These are phyloP conservation scores for Hiodon tergisus DNA, from an alignment of 2,113 vertebrate genomes.

Conservation along the genomic window DNA sequence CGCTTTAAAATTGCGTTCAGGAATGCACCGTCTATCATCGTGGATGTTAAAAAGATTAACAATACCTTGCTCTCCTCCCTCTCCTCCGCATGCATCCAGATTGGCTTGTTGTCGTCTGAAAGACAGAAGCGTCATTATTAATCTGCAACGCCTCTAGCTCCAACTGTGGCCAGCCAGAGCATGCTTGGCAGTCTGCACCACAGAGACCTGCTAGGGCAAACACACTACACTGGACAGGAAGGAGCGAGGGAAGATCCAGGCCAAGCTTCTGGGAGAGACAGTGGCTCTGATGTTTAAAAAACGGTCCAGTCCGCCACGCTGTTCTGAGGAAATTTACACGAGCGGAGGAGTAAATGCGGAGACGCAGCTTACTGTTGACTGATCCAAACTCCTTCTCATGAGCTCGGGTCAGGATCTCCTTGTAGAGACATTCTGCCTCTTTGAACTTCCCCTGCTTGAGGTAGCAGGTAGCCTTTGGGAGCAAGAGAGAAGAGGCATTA, in stretches of 20 bases:
- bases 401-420: conserved; percentile 79
- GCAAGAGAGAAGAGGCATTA: neutral
- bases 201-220: neutral
- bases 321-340: neutral
- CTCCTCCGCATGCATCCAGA: conserved; percentile 90
- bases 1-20: neutral
- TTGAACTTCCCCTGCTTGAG: conserved; percentile 84
- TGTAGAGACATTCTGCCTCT: conserved; percentile 76
- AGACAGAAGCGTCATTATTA: neutral
- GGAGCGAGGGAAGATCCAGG: neutral
- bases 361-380: conserved; percentile 68
- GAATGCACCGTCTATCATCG: conserved; percentile 23
- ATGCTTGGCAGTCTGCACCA: no score
- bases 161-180: no score
- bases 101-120: conserved; percentile 84
- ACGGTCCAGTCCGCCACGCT: no score
- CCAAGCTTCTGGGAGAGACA: no score
- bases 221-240: neutral
- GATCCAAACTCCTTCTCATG: conserved; percentile 86
- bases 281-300: neutral
- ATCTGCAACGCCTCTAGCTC: neutral
- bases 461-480: conserved; percentile 75
- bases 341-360: neutral
- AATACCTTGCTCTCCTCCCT: conserved; percentile 80
- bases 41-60: neutral